Percentiles rank a stretch among this genome's conserved stretches.
phyloP scores from a whole-genome alignment of 1,140 invertebrate species.

The Oryctes rhinoceros region DNA sequence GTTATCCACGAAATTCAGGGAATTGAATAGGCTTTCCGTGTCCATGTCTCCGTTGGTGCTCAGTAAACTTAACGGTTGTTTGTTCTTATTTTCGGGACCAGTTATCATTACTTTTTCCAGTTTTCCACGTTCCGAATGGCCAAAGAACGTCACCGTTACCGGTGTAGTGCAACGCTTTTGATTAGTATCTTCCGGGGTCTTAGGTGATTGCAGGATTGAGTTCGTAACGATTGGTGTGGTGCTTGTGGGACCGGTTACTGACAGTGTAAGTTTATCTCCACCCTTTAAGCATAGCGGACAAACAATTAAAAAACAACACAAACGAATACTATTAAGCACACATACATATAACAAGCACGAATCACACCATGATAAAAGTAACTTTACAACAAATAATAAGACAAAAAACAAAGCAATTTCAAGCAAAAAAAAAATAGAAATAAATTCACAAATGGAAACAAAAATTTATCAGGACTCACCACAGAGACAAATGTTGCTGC shows the following conservation, averaged over 20 bases:
- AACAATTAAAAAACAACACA: slow-evolving; percentile 18
- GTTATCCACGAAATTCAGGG: slow-evolving; percentile 47
- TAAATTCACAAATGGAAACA: neutral
- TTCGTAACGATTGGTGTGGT: slow-evolving; percentile 48
- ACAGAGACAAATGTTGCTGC: slow-evolving; percentile 78
- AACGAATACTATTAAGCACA: slow-evolving; percentile 30
- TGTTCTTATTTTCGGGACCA: slow-evolving; percentile 51
- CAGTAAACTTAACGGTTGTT: slow-evolving; percentile 51
- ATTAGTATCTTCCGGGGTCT: slow-evolving; percentile 44
- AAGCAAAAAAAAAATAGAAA: neutral
- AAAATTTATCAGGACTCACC: slow-evolving; percentile 65
- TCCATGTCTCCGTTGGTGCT: slow-evolving; percentile 34
- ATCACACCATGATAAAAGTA: neutral
- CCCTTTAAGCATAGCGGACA: slow-evolving; percentile 62
- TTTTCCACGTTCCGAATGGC: slow-evolving; percentile 63
- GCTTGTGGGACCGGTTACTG: slow-evolving; percentile 62
- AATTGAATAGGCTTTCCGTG: slow-evolving; percentile 33
- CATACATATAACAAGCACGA: neutral
- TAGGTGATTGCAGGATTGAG: slow-evolving; percentile 43
- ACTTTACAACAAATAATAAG: neutral
- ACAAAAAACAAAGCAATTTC: neutral
- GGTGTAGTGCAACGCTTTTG: slow-evolving; percentile 60
- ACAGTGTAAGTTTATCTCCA: slow-evolving; percentile 78
- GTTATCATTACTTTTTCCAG: slow-evolving; percentile 59
- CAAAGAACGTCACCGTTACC: slow-evolving; percentile 68